phyloP scores from a whole-genome alignment of 2,113 vertebrate genomes.

The Psettodes erumei region DNA sequence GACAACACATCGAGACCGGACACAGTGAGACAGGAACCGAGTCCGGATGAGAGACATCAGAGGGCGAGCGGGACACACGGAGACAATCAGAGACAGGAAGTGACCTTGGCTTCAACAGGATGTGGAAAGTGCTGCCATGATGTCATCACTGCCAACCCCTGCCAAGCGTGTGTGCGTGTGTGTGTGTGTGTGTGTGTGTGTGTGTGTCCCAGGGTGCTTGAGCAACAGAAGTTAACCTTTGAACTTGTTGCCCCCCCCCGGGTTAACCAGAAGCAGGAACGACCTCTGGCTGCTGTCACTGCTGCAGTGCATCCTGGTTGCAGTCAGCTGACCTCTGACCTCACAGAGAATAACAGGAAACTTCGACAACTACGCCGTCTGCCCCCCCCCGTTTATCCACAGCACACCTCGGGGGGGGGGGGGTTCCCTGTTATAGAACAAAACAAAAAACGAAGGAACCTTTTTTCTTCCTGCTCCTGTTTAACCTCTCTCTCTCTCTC shows the following conservation, averaged over 20 bases:
- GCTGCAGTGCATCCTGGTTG: constrained; percentile 44
- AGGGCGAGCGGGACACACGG: background rate
- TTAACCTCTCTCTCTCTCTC: no score
- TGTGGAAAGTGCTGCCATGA: constrained; percentile 68
- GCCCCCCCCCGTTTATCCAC: background rate
- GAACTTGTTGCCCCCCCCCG: constrained; percentile 16
- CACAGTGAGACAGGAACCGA: background rate
- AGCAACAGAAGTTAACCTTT: constrained; percentile 45
- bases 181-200: no score
- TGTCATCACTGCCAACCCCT: constrained; percentile 53
- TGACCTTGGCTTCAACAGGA: constrained; percentile 60
- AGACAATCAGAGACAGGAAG: constrained; percentile 66
- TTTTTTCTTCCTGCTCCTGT: no score
- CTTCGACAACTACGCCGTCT: background rate
- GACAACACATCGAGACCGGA: no score
- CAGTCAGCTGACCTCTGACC: constrained; percentile 67
- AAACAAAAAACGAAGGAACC: no score
- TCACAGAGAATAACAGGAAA: constrained; percentile 71
- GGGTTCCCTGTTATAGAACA: no score
- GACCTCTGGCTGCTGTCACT: background rate
- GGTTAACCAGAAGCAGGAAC: constrained; percentile 16
- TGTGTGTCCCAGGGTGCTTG: background rate
- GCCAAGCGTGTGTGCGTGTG: fast-evolving
- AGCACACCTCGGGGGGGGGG: no score
- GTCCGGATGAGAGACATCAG: constrained; percentile 18